A percentile compares a stretch with the other conserved stretches of the same genome.
Evolutionary conservation across 2,797 vertebrate species (phyloP).

Genomic region (Orientallactaga sibirica): DNA sequence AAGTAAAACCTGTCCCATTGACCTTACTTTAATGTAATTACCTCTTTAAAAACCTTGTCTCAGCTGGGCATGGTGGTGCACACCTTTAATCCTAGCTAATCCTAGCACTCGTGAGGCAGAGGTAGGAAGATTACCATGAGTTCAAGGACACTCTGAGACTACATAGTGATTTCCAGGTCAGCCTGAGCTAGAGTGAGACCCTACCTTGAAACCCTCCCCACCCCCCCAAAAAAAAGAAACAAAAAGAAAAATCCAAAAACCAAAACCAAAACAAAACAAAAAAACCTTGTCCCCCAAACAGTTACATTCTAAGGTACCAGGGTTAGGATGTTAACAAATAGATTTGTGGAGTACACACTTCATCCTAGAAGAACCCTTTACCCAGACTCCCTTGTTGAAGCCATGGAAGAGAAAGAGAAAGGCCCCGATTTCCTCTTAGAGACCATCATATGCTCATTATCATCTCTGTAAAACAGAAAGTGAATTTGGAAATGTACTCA

Average conservation of each 20-base stretch:
- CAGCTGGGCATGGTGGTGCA: too few relatives aligned
- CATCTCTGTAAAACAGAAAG: slow-evolving; percentile 19
- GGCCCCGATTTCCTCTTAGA: neutral
- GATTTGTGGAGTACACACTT: neutral
- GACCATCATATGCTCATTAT: neutral
- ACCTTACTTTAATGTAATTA: slow-evolving; percentile 29
- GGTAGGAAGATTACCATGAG: too few relatives aligned
- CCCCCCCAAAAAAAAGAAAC: too few relatives aligned
- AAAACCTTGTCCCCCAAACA: neutral
- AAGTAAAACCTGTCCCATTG: neutral
- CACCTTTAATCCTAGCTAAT: too few relatives aligned
- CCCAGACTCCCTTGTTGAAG: neutral
- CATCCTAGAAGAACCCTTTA: neutral
- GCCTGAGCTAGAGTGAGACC: too few relatives aligned
- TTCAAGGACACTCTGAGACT: too few relatives aligned
- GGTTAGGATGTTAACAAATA: neutral
- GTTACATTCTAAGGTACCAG: slow-evolving; percentile 12
- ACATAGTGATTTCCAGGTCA: too few relatives aligned
- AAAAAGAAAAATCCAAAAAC: too few relatives aligned
- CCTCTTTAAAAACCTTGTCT: slow-evolving; percentile 6
- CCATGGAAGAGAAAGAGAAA: neutral
- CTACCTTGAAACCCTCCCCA: too few relatives aligned
- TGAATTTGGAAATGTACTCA: slow-evolving; percentile 26
- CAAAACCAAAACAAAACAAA: too few relatives aligned
- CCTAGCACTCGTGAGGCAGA: too few relatives aligned